Evolutionary conservation across 2,888 invertebrate species (phyloP), one percentile per base, ranked within the genome.

Genomic region (Urechis unicinctus): DNA sequence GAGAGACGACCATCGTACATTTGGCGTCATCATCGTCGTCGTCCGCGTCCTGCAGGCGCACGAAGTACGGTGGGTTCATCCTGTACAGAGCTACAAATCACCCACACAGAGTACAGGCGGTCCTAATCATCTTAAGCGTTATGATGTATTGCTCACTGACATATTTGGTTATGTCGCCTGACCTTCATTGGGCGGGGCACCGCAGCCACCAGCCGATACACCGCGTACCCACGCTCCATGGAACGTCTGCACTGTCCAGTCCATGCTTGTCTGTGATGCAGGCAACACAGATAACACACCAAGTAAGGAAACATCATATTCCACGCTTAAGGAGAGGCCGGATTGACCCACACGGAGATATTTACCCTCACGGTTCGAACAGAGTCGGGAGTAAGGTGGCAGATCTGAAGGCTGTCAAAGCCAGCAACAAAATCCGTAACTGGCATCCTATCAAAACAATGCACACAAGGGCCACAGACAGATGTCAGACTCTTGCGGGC

Each of bases 1-100:
- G 82, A 0, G 91, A 94, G 28, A 94, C 86, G 70, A 97, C 92
- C 48, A 92, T 86, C 0, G 96, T 96, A 80, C 95, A 95, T 49
- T 78, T 73, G 43, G 78, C 74, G 4, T 71, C 53, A 3, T 67
- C 67, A 17, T 62, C 61, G 22, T 47, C 57, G 2, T 52, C 53
- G 25, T 58, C 60, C n/a, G 54, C 21, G 42, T 56, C 58, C 9
- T 17, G 25, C 47, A 76, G 57, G 1, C 61, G 61, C 13, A 74
- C 57, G 45, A 64, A 65, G 58, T 73, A 74, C 63, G 75, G 76
- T 1, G 76, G 75, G 57, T 76, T 76, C 58, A 62, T 68, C 56
- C 58, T 60, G 55, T 56, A 60, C 22, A 41, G 5, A 29, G 28
- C 61, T 61, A 44, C 9, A 48, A 48, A 6, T 13, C 6, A 45